Evolutionary conservation across 2,888 invertebrate species (phyloP), one percentile per base, ranked within the genome.

Genomic region (Athetis lepigone): DNA sequence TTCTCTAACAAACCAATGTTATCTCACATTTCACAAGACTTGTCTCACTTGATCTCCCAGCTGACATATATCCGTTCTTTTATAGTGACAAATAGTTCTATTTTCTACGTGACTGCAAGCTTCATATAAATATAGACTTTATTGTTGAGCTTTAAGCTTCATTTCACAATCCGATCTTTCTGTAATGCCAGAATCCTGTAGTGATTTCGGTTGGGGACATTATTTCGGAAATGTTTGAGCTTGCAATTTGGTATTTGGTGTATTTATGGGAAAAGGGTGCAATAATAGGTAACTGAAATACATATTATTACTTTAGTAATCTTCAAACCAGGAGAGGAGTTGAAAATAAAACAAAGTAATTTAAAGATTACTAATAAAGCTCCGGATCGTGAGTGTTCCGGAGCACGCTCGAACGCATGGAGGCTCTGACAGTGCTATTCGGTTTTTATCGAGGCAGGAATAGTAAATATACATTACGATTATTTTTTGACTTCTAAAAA

Each of bases 21-120:
- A 23, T 45, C 60, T 47, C 29, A 62, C 27, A 55, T 70, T 70
- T 55, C 18, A 39, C 49, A 46, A 58, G 27, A 49, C 56, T 29
- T 49, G 50, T 65, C 50, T 21, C 29, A 45, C 33, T 42, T 21
- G 8, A 11, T 55, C 27, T 27, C 21, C 8, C 13, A 25, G 46
- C 46, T 45, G 46, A 56, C 23, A 49, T 18, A 72, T 19, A 56
- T 9, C 57, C 19, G 21, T 25, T 56, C 36, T 45, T 50, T 55
- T 55, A 54, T 45, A 61, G 45, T 59, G 55, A 67, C 45, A 59
- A 63, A 55, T 61, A 56, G 36, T 59, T 70, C 67, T 55, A 52
- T 75, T 71, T 75, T 67, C 49, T 46, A 62, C 76, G 72, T 69
- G 72, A 59, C 58, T 46, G 42, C 37, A 9, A 45, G 19, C 52